Evolutionary conservation across 2,113 vertebrate species (phyloP), one percentile per base, ranked within the genome.

Genomic region (Otus sunia): DNA sequence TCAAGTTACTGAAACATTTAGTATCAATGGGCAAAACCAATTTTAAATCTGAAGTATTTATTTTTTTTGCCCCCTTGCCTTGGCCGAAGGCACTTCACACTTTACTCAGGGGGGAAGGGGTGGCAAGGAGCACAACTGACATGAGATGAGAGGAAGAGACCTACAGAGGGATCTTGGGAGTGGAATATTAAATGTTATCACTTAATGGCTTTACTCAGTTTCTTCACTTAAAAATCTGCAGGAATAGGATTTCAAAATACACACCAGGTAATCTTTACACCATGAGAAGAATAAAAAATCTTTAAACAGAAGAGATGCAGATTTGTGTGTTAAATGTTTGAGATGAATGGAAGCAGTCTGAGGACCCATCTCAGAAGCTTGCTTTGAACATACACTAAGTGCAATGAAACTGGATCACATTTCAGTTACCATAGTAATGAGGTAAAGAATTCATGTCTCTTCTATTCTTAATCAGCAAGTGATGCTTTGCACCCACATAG

Each of bases 341-440:
- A 79, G 39, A 62, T 12, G 56, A 90, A 77, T 0, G 10, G 39
- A 82, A 83, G 41, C 17, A 68, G 43, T 12, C 13, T 52, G 27
- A 63, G 37, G 43, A 84, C 13, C 16, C 9, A 27, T 11, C 39
- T 43, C 64, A 64, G 69, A 69, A 82, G 34, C 21, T 80, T 74
- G n/a, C 36, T 72, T 84, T 66, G 30, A 66, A 58, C 4, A n/a
- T 37, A 30, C 4, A 68, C 21, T 45, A 84, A 41, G n/a, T 16
- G 30, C 36, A 67, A 45, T 32, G 52, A 82, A 88, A 91, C 12
- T 45, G 47, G 41, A 71, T 82, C 47, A 62, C 37, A 74, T 47
- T 74, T 67, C 41, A 68, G 86, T 89, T 93, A 69, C 93, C 91
- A 91, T 25, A 88, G 88, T 72, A 88, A 94, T 89, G 62, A 93